Evolutionary conservation across 1,140 invertebrate genomes (phyloP).

Genomic region (Drosophila erecta): DNA sequence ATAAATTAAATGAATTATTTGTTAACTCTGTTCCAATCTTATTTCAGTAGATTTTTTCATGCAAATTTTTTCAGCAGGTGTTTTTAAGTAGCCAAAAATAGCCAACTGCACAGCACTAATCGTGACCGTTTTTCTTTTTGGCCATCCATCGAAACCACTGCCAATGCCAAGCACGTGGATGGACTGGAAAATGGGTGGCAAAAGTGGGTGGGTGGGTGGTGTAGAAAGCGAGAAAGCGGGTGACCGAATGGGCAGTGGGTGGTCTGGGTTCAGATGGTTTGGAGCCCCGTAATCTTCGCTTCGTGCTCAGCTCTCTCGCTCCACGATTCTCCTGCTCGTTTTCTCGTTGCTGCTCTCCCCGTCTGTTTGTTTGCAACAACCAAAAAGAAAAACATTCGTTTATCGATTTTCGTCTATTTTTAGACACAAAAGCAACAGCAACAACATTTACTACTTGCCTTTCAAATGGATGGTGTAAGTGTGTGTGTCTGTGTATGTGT

Average conservation of each 20-base stretch:
- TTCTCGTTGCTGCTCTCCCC: slow-evolving; percentile 12
- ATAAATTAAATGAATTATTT: no score
- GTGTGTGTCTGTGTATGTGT: slow-evolving; percentile 23
- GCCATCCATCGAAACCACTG: slow-evolving; percentile 43
- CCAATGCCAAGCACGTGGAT: slow-evolving; percentile 74
- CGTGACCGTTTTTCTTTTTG: slow-evolving; percentile 18
- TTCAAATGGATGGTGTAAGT: slow-evolving; percentile 64
- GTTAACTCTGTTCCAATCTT: no score
- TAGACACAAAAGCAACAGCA: slow-evolving; percentile 63
- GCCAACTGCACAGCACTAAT: slow-evolving; percentile 7
- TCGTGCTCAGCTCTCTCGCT: slow-evolving; percentile 33
- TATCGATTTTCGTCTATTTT: slow-evolving; percentile 84
- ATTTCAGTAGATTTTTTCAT: no score
- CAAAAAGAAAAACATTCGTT: slow-evolving; percentile 75
- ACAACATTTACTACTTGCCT: slow-evolving; percentile 76
- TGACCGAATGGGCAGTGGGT: no score
- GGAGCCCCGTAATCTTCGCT: slow-evolving; percentile 51
- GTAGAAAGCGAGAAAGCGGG: no score
- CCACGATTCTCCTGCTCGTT: slow-evolving; percentile 5
- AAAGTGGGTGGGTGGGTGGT: slow-evolving; percentile 3
- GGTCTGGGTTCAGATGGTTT: neutral
- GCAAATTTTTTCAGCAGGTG: no score
- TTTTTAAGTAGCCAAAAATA: neutral
- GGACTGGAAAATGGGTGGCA: slow-evolving; percentile 21
- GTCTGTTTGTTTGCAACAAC: slow-evolving; percentile 65